Conservation (phyloP, 1,140 invertebrate genomes). For the Subanguina moxae region DNA sequence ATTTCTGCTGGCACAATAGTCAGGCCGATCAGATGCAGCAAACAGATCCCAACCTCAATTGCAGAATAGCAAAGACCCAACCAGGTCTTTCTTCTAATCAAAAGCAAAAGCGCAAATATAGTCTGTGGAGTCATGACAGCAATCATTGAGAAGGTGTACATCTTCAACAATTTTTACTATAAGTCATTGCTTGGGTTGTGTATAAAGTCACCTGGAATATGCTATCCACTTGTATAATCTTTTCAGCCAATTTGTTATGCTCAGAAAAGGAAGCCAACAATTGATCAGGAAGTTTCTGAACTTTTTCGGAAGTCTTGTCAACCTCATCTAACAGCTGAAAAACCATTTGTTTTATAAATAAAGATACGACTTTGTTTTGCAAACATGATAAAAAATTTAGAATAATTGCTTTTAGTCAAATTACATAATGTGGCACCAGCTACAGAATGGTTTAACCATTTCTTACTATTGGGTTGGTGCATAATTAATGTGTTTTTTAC, state of each 20-base stretch:
- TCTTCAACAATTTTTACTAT: not conserved
- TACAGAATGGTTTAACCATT: too few species aligned
- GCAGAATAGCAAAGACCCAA: not conserved
- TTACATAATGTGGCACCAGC: too few species aligned
- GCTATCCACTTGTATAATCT: not conserved
- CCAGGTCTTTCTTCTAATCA: not conserved
- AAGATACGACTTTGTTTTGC: too few species aligned
- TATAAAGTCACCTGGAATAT: not conserved
- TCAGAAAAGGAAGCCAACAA: not conserved
- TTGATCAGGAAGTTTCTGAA: not conserved
- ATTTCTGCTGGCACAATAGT: not conserved
- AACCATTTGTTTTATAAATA: not conserved
- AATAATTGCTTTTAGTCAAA: too few species aligned
- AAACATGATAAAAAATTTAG: too few species aligned
- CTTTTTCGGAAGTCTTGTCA: not conserved
- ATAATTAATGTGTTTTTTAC: too few species aligned
- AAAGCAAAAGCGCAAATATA: not conserved
- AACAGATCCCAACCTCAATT: not conserved
- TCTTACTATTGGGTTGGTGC: too few species aligned
- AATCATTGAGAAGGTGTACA: slow-evolving; percentile 1
- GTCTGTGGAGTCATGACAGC: not conserved
- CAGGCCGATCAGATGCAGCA: slow-evolving; percentile 1
- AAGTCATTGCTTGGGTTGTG: not conserved
- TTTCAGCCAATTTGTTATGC: not conserved
- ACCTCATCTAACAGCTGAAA: not conserved